These are phyloP conservation scores for Nothoprocta perdicaria DNA, from an alignment of 2,113 vertebrate genomes.

Conservation along the genomic window DNA sequence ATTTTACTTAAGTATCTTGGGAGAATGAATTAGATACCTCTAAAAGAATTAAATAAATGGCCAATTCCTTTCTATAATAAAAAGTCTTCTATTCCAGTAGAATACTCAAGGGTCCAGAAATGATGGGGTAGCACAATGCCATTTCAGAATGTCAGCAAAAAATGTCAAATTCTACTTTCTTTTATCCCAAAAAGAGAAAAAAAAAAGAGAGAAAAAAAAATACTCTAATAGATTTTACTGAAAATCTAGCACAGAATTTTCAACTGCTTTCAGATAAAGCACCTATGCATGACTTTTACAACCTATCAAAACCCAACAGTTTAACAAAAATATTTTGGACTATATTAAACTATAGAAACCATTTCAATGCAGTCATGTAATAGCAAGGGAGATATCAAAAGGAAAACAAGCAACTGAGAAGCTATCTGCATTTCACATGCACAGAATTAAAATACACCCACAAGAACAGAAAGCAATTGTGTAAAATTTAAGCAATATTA, in stretches of 20 bases:
- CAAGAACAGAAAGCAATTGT: conserved; percentile 51
- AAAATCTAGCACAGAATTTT: neutral
- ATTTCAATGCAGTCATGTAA: conserved; percentile 3
- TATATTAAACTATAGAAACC: neutral
- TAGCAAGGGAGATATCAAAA: conserved; percentile 17
- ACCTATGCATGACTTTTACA: neutral
- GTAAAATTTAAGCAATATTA: conserved; percentile 65
- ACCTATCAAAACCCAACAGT: neutral
- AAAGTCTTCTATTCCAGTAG: neutral
- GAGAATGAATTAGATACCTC: neutral
- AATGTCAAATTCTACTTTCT: neutral
- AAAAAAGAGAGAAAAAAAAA: neutral
- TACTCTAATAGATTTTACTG: neutral
- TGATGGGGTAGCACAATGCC: neutral
- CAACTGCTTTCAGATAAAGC: neutral
- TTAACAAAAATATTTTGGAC: neutral
- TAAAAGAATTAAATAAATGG: neutral
- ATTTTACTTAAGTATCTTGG: neutral
- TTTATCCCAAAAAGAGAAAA: neutral
- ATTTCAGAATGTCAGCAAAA: neutral
- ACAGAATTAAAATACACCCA: conserved; percentile 31
- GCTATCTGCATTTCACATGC: neutral
- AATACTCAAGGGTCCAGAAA: neutral
- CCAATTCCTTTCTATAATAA: neutral
- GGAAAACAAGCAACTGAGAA: conserved; percentile 39